Percentiles rank a stretch among this genome's conserved stretches.
These are phyloP conservation scores for Euzetes globulus DNA, from an alignment of 2,888 invertebrate species.

Conservation along the genomic window DNA sequence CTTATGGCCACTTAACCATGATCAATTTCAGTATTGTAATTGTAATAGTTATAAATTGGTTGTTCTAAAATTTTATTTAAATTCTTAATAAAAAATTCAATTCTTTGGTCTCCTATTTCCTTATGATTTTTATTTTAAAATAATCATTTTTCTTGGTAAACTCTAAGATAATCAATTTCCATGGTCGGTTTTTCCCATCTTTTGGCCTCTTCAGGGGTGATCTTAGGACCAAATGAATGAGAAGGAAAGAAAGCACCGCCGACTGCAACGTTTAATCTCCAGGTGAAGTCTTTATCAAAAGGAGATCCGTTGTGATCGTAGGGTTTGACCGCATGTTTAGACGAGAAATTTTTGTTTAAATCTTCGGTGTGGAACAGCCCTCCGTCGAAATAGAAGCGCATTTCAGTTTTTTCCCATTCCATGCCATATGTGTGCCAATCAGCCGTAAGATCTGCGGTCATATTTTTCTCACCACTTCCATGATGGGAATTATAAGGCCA, in stretches of 20 bases:
- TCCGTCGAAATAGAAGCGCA: conserved; percentile 43
- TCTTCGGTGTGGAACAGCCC: conserved; percentile 32
- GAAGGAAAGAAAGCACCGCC: conserved; percentile 62
- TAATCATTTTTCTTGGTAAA: not conserved
- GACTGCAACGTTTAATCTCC: conserved; percentile 66
- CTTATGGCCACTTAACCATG: too few relatives aligned
- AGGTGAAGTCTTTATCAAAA: conserved; percentile 57
- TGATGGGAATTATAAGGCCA: not conserved
- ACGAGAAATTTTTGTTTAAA: not conserved
- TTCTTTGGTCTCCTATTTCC: too few relatives aligned
- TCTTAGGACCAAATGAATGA: conserved; percentile 59
- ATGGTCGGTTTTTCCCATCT: conserved; percentile 7
- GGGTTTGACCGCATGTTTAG: not conserved
- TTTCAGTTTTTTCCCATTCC: conserved; percentile 59
- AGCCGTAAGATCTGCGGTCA: not conserved
- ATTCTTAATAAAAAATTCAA: too few relatives aligned
- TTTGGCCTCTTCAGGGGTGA: conserved; percentile 9
- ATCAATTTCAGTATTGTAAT: too few relatives aligned
- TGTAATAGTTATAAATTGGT: too few relatives aligned
- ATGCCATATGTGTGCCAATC: conserved; percentile 16
- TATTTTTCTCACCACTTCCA: conserved; percentile 5
- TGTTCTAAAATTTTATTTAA: too few relatives aligned
- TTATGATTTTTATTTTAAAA: too few relatives aligned
- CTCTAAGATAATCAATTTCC: conserved; percentile 15
- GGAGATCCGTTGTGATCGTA: not conserved